Evolutionary conservation across 2,113 vertebrate species (phyloP), one percentile per base, ranked within the genome.

Genomic region (Pogona vitticeps): DNA sequence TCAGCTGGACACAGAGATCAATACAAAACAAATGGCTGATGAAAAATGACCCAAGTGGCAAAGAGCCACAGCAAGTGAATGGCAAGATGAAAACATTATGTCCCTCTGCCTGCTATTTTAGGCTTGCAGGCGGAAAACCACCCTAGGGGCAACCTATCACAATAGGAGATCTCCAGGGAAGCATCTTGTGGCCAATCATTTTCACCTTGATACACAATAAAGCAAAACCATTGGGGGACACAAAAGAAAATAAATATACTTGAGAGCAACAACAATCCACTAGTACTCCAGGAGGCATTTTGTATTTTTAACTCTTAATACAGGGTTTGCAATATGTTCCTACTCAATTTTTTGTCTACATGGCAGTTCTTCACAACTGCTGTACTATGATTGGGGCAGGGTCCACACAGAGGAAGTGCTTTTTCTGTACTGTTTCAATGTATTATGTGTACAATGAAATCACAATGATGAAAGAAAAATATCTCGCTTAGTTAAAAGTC

Each of bases 271-370:
- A 59, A 33, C 38, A 68, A 31, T 31, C 70, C 68, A 83, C 58
- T 52, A 80, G 80, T 89, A 46, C 86, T 67, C 67, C 10, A 21
- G 40, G 36, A 1, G 1, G 3, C 33, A 78, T 28, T 61, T 78
- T 86, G 59, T 59, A 0, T 84, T 85, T 86, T 70, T 91, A 33
- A 33, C 88, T n/a, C 12, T 33, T 6, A 58, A n/a, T 52, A 86
- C 56, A 82, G 79, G 59, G 23, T 40, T 0, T 76, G 73, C 65
- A 4, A 15, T 75, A 59, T 63, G 6, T 59, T 0, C 68, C 61
- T 9, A n/a, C 36, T 6, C 13, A n/a, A 31, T 13, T 23, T 31
- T 46, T 21, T 10, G 38, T 6, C n/a, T 38, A 3, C 17, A 38
- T 72, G 71, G 36, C 20, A 21, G 33, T 21, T 13, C 6, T 38